These are phyloP conservation scores for Dryadula phaetusa DNA, from an alignment of 2,888 invertebrate species.

Conservation along the genomic window DNA sequence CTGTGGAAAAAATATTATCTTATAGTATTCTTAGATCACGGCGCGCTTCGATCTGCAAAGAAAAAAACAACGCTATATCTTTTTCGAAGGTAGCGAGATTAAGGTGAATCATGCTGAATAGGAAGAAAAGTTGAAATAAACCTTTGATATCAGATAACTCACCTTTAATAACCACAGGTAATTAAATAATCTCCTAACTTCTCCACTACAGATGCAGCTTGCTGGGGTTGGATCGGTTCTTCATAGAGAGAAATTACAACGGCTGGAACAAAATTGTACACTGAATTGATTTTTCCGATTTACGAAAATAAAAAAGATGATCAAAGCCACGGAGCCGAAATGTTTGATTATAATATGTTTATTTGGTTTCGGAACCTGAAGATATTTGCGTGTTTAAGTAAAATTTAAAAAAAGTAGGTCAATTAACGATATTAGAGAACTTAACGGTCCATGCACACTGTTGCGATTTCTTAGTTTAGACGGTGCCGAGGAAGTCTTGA, in stretches of 20 bases:
- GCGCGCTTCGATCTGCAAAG: slow-evolving; percentile 81
- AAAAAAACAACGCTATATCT: slow-evolving; percentile 47
- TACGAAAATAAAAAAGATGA: too few relatives aligned
- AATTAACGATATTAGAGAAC: slow-evolving; percentile 42
- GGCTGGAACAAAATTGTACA: slow-evolving; percentile 85
- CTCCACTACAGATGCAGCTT: slow-evolving; percentile 98
- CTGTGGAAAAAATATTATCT: slow-evolving; percentile 85
- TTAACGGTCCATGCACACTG: slow-evolving; percentile 41
- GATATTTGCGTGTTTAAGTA: slow-evolving; percentile 34
- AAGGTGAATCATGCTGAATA: neutral
- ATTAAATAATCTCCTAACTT: slow-evolving; percentile 98
- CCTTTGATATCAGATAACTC: slow-evolving; percentile 48
- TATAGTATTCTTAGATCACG: slow-evolving; percentile 85
- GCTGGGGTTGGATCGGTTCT: slow-evolving; percentile 98
- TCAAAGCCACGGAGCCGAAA: neutral
- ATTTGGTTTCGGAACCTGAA: slow-evolving; percentile 34
- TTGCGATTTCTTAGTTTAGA: slow-evolving; percentile 30
- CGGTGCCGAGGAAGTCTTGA: slow-evolving; percentile 5
- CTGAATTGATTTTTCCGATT: neutral
- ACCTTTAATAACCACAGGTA: slow-evolving; percentile 97
- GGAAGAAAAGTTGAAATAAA: slow-evolving; percentile 3
- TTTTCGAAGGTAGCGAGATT: neutral
- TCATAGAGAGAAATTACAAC: slow-evolving; percentile 97
- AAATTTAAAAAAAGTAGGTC: slow-evolving; percentile 44
- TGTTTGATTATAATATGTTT: slow-evolving; percentile 8